Evolutionary conservation across 1,140 invertebrate genomes (phyloP).

Genomic region (Sarcophaga peregrina): DNA sequence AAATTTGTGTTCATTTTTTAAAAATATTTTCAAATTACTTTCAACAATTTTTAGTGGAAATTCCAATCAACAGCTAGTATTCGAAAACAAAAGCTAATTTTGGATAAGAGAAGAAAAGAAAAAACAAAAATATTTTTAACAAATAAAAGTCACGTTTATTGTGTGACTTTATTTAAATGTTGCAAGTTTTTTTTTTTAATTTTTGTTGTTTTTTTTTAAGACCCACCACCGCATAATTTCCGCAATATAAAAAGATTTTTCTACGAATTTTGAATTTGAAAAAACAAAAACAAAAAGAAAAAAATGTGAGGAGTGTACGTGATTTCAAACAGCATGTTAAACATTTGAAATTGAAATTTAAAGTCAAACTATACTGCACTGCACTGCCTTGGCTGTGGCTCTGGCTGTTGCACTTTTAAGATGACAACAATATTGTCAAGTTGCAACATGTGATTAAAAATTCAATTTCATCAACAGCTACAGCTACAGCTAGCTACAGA

Average conservation of each 20-base stretch:
- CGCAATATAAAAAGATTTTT: neutral
- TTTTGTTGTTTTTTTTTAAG: neutral
- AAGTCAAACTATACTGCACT: too few species aligned
- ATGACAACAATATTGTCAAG: neutral
- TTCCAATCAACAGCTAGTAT: too few species aligned
- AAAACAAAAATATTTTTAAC: neutral
- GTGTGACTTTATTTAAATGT: constrained; percentile 15
- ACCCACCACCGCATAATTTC: constrained; percentile 23
- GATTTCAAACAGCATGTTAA: neutral
- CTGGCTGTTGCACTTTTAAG: too few species aligned
- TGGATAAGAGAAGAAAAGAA: too few species aligned
- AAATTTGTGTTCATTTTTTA: too few species aligned
- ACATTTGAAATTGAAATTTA: neutral
- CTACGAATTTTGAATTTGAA: neutral
- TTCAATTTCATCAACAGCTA: neutral
- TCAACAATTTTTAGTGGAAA: too few species aligned
- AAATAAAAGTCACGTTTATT: constrained; percentile 14
- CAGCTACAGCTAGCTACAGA: too few species aligned
- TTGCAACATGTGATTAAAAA: neutral
- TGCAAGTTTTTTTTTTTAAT: too few species aligned
- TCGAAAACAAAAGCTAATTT: too few species aligned
- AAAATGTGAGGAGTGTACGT: constrained; percentile 10
- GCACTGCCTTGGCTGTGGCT: too few species aligned
- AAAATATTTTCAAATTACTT: too few species aligned
- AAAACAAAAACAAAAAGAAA: neutral